These are phyloP conservation scores for Melinopterus prodromus DNA, from an alignment of 2,888 invertebrate species.

Conservation along the genomic window DNA sequence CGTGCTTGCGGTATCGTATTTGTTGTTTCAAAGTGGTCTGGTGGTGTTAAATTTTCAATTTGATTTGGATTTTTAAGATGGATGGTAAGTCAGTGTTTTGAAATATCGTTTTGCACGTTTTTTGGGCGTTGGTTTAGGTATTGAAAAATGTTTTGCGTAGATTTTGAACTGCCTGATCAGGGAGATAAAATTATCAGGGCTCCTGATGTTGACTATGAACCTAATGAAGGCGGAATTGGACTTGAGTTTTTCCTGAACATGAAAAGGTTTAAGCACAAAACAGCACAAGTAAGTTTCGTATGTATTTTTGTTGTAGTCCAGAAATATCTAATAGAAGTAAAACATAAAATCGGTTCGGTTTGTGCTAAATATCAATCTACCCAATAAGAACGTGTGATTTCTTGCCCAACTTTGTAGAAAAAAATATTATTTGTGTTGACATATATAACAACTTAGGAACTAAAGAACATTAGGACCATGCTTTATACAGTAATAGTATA, in stretches of 20 bases:
- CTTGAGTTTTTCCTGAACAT: constrained; percentile 49
- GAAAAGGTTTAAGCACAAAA: constrained; percentile 46
- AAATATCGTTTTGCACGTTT: neutral
- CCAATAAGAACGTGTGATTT: no score
- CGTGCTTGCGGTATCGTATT: constrained; percentile 10
- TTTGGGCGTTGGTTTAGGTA: neutral
- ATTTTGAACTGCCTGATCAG: constrained; percentile 27
- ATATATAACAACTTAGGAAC: no score
- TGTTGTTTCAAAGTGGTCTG: neutral
- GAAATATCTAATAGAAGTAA: no score
- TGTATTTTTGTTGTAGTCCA: no score
- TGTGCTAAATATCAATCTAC: no score
- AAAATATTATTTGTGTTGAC: neutral
- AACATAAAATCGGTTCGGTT: no score
- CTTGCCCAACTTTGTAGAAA: no score
- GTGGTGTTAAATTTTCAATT: neutral
- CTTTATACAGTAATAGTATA: neutral
- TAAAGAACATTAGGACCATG: neutral
- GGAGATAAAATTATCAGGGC: constrained; percentile 42
- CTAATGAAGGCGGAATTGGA: constrained; percentile 50
- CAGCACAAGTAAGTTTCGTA: constrained; percentile 51
- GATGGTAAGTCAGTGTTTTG: neutral
- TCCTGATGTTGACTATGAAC: constrained; percentile 42
- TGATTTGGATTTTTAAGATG: neutral
- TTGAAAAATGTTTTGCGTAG: constrained; percentile 17